phyloP scores from a whole-genome alignment of 2,888 invertebrate species.

The Rhamnusium bicolor region DNA sequence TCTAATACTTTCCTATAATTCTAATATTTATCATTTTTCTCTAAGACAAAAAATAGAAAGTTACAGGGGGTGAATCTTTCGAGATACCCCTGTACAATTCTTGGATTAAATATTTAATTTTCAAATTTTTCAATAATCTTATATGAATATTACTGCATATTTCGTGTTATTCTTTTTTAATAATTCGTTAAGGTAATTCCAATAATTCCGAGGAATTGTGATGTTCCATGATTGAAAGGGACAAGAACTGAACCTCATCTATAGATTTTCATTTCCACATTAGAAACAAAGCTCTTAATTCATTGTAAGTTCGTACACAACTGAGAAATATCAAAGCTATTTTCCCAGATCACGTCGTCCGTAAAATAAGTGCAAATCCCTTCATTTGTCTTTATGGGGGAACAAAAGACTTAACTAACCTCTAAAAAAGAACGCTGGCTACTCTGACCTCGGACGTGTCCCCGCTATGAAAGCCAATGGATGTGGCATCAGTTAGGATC shows the following conservation, averaged over 20 bases:
- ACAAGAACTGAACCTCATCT: neutral
- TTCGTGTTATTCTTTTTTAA: too few species aligned
- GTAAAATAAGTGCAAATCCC: conserved; percentile 69
- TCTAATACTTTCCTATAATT: too few species aligned
- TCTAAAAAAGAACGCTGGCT: conserved; percentile 57
- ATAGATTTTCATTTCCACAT: conserved; percentile 1
- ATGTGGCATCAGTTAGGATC: conserved; percentile 58
- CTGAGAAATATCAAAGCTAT: conserved; percentile 24
- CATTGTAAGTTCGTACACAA: conserved; percentile 30
- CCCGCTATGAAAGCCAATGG: conserved; percentile 58
- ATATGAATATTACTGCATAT: too few species aligned
- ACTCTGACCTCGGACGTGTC: conserved; percentile 48
- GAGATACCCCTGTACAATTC: too few species aligned
- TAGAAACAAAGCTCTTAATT: neutral
- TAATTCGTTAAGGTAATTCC: too few species aligned
- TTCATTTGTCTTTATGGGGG: conserved; percentile 69
- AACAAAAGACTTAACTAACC: conserved; percentile 69
- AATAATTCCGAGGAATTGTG: too few species aligned
- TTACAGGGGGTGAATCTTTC: too few species aligned
- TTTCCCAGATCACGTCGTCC: conserved; percentile 59
- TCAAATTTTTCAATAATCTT: too few species aligned
- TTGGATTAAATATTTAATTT: too few species aligned
- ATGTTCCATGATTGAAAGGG: neutral
- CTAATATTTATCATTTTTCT: too few species aligned
- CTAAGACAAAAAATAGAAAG: too few species aligned